Evolutionary conservation across 1,140 invertebrate genomes (phyloP).

Genomic region (Penaeus vannamei): DNA sequence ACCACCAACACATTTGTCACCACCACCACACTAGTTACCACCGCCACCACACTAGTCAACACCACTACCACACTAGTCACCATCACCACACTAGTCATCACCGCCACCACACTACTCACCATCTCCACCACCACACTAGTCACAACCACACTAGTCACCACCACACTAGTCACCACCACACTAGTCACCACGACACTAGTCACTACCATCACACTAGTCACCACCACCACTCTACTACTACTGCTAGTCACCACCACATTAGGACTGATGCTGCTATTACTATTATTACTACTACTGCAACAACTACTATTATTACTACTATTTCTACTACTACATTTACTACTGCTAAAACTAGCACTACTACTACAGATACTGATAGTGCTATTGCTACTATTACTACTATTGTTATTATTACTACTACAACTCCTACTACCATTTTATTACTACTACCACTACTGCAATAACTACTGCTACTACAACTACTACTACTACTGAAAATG

Average conservation of each 20-base stretch:
- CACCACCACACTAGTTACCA: background rate
- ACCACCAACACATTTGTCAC: background rate
- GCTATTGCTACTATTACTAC: constrained; percentile 4
- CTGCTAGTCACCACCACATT: background rate
- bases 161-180: constrained; percentile 8
- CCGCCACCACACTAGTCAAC: background rate
- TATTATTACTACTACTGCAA: background rate
- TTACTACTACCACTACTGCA: background rate
- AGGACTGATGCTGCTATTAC: background rate
- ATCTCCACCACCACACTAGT: background rate
- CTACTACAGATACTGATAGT: too few species aligned
- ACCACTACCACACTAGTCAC: background rate
- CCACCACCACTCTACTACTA: background rate
- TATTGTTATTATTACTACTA: constrained; percentile 19
- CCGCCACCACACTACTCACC: background rate
- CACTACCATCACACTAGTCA: background rate
- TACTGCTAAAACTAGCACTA: background rate
- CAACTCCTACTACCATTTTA: too few species aligned
- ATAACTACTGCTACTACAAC: too few species aligned
- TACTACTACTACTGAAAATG: background rate
- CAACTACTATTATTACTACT: too few species aligned
- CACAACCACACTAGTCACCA: background rate
- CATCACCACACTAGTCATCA: background rate
- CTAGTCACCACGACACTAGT: background rate
- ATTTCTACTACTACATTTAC: background rate